These are phyloP conservation scores for Spheniscus mendiculus DNA, from an alignment of 2,113 vertebrate genomes.

Conservation along the genomic window DNA sequence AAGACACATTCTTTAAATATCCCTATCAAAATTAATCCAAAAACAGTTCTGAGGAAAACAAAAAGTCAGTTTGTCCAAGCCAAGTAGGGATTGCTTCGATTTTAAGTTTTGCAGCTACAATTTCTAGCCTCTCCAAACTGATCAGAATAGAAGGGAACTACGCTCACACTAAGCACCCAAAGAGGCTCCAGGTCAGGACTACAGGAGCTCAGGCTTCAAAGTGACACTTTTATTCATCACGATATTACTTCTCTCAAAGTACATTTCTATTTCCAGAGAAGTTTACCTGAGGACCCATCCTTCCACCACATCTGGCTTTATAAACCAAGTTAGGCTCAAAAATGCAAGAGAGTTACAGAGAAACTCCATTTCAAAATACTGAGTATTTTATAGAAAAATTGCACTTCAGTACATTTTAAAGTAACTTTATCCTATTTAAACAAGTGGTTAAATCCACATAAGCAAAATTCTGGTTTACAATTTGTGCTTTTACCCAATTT, in stretches of 20 bases:
- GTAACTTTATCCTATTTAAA: neutral
- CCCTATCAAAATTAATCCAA: neutral
- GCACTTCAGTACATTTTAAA: neutral
- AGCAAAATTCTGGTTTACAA: neutral
- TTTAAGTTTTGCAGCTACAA: neutral
- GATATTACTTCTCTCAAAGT: neutral
- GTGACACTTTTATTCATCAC: neutral
- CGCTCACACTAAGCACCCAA: neutral
- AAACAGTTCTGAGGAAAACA: neutral
- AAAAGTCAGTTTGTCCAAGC: neutral
- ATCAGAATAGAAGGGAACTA: neutral
- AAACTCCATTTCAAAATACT: neutral
- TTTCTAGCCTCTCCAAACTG: neutral
- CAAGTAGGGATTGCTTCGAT: neutral
- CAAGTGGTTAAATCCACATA: neutral
- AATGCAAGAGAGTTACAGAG: neutral
- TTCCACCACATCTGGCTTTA: neutral
- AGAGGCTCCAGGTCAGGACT: neutral
- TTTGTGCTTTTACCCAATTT: neutral
- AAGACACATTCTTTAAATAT: neutral
- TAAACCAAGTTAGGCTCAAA: neutral
- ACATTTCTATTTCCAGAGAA: neutral
- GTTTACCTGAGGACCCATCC: neutral
- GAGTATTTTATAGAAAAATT: neutral
- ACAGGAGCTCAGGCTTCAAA: neutral